These are phyloP conservation scores for Mellilla xanthometata DNA, from an alignment of 2,888 invertebrate species.

Conservation along the genomic window DNA sequence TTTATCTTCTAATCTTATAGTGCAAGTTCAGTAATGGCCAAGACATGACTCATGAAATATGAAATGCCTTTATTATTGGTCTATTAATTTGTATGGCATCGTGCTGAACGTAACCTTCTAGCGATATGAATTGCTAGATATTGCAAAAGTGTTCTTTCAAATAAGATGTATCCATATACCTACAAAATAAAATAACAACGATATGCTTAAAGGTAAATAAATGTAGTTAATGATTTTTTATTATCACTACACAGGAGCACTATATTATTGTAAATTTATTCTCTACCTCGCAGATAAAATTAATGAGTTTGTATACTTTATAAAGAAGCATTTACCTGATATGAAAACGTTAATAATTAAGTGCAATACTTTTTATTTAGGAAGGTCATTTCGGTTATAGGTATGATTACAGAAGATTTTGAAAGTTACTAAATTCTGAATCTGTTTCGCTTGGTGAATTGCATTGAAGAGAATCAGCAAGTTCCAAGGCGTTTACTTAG, in stretches of 20 bases:
- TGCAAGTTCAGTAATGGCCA: slow-evolving; percentile 4
- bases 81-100: slow-evolving; percentile 15
- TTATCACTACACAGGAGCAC: too few relatives aligned
- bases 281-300: too few relatives aligned
- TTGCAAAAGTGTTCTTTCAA: slow-evolving; percentile 13
- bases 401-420: background rate
- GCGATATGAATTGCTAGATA: slow-evolving; percentile 11
- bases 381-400: too few relatives aligned
- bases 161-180: background rate
- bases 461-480: slow-evolving; percentile 5
- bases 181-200: background rate
- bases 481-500: slow-evolving; percentile 7
- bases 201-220: too few relatives aligned
- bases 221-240: too few relatives aligned
- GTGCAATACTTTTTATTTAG: too few relatives aligned
- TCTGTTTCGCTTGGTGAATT: slow-evolving; percentile 5
- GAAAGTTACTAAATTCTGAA: background rate
- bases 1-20: too few relatives aligned
- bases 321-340: too few relatives aligned
- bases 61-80: slow-evolving; percentile 12
- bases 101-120: slow-evolving; percentile 17
- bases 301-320: too few relatives aligned
- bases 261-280: too few relatives aligned
- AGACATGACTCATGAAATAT: slow-evolving; percentile 14
- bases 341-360: too few relatives aligned